Percentiles rank a stretch among this genome's conserved stretches.
phyloP scores from a whole-genome alignment of 2,797 vertebrate genomes.

The Botia almorhae region DNA sequence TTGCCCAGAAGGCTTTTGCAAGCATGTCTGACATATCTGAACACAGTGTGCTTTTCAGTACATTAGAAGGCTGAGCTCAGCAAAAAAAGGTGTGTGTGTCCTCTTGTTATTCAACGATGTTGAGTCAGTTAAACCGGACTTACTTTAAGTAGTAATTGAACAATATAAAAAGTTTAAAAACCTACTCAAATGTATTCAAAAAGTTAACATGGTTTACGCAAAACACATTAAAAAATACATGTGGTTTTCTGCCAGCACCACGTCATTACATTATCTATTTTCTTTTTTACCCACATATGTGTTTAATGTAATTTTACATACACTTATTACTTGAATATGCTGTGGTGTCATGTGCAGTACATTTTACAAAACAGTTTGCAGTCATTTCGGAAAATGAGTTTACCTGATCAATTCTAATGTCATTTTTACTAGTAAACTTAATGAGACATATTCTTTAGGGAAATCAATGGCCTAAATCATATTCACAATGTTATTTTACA shows the following conservation, averaged over 20 bases:
- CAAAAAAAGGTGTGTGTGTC: not conserved
- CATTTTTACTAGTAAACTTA: too few relatives aligned
- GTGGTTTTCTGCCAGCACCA: slow-evolving; percentile 33
- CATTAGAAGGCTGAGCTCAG: slow-evolving; percentile 6
- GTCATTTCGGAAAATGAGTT: too few relatives aligned
- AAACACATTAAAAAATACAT: slow-evolving; percentile 17
- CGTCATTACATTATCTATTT: slow-evolving; percentile 42
- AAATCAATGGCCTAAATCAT: too few relatives aligned
- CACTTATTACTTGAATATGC: not conserved
- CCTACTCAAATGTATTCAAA: not conserved
- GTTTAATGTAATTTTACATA: not conserved
- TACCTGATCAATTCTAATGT: too few relatives aligned
- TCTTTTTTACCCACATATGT: not conserved
- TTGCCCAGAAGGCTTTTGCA: not conserved
- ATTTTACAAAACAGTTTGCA: not conserved
- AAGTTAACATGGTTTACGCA: slow-evolving; percentile 22
- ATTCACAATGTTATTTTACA: not conserved
- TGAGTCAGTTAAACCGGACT: not conserved
- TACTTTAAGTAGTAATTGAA: not conserved
- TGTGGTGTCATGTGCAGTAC: not conserved
- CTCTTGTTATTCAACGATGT: not conserved
- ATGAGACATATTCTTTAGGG: too few relatives aligned
- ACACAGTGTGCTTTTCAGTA: slow-evolving; percentile 18
- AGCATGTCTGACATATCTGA: not conserved
- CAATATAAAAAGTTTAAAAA: not conserved